Percentiles rank a stretch among this genome's conserved stretches.
These are phyloP conservation scores for Cololabis saira DNA, from an alignment of 2,113 vertebrate genomes.

Conservation along the genomic window DNA sequence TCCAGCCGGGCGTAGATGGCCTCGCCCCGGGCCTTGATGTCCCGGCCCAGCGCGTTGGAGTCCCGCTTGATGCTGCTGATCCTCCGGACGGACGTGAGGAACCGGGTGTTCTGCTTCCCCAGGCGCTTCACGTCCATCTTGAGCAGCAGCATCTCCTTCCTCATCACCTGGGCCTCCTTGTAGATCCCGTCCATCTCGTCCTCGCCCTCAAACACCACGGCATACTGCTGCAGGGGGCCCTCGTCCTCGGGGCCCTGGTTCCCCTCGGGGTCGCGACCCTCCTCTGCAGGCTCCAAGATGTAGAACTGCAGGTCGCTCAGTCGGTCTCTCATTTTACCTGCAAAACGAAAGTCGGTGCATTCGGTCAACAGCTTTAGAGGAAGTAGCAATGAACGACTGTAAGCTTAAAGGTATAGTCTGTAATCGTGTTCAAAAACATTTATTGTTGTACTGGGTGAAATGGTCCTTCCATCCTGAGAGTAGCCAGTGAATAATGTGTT, in stretches of 20 bases:
- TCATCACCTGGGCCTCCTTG: conserved; percentile 85
- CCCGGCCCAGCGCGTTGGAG: conserved; percentile 89
- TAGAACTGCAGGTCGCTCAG: conserved; percentile 83
- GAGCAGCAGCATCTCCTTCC: conserved; percentile 85
- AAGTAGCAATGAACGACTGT: no score
- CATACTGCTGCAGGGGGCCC: conserved; percentile 53
- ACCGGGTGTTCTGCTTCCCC: conserved; percentile 91
- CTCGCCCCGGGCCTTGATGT: conserved; percentile 90
- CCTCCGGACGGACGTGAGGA: conserved; percentile 95
- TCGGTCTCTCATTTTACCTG: conserved; percentile 93
- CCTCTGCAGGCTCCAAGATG: conserved; percentile 64
- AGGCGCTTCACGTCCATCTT: conserved; percentile 88
- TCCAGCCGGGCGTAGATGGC: conserved; percentile 87
- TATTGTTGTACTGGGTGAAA: no score
- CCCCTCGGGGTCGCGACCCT: conserved; percentile 21
- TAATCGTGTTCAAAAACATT: no score
- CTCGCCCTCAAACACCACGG: conserved; percentile 87
- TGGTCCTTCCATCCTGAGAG: no score
- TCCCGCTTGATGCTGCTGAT: conserved; percentile 98
- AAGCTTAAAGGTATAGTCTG: no score
- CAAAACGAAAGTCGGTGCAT: conserved; percentile 20
- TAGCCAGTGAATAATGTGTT: no score
- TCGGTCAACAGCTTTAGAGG: conserved; percentile 1
- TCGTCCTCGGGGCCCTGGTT: conserved; percentile 43
- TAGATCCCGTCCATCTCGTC: conserved; percentile 85